Conservation (phyloP, 2,797 vertebrate species). For the Glossophaga mutica region DNA sequence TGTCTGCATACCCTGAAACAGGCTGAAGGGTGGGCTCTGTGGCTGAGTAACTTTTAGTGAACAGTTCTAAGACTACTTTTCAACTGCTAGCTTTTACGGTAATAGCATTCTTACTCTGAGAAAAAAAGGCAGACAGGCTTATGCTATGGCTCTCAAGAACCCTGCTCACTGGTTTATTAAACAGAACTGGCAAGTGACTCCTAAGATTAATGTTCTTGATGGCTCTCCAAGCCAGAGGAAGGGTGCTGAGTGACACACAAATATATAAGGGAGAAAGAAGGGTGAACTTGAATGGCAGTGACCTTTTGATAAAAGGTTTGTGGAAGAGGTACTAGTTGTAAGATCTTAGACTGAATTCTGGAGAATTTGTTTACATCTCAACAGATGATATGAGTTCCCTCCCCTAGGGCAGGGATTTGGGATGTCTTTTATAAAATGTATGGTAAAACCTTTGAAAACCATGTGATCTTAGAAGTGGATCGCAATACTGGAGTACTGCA, state of each 20-base stretch:
- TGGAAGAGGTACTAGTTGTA: constrained; percentile 29
- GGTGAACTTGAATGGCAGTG: constrained; percentile 61
- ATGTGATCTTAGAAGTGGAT: neutral
- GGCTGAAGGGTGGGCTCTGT: constrained; percentile 59
- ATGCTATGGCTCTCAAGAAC: constrained; percentile 72
- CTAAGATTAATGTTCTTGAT: constrained; percentile 79
- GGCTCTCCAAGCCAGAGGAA: constrained; percentile 78
- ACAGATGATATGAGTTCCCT: neutral
- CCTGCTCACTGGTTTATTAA: constrained; percentile 79
- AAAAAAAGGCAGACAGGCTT: constrained; percentile 28
- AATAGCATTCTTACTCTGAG: constrained; percentile 20
- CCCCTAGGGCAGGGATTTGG: neutral
- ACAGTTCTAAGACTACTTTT: constrained; percentile 68
- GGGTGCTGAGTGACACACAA: constrained; percentile 76
- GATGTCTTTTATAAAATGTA: neutral
- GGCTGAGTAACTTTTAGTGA: constrained; percentile 50
- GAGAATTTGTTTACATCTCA: neutral
- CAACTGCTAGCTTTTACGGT: constrained; percentile 61
- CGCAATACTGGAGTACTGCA: neutral
- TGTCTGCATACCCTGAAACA: constrained; percentile 45
- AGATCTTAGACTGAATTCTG: neutral
- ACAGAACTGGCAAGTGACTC: constrained; percentile 79
- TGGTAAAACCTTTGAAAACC: neutral
- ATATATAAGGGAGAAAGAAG: constrained; percentile 74
- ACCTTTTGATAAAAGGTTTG: constrained; percentile 60